Evolutionary conservation across 2,113 vertebrate genomes (phyloP).

Genomic region (Reinhardtius hippoglossoides): DNA sequence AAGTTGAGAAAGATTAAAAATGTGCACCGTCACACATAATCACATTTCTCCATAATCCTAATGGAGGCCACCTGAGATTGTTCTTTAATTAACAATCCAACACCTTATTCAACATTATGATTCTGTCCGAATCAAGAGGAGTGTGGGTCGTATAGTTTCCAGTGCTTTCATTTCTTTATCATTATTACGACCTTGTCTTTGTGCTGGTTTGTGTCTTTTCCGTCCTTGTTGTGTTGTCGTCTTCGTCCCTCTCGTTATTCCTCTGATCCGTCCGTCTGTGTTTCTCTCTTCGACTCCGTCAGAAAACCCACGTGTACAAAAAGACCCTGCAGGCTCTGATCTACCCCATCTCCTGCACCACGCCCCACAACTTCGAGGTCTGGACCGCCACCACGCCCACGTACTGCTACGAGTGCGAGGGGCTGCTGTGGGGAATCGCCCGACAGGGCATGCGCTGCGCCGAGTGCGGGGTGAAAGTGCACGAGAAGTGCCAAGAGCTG

Average conservation of each 20-base stretch:
- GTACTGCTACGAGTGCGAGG: constrained; percentile 98
- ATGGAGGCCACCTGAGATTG: fast-evolving
- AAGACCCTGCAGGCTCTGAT: constrained; percentile 98
- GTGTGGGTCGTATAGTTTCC: too few relatives aligned
- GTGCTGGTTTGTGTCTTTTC: background rate
- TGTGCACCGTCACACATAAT: background rate
- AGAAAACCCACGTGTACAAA: constrained; percentile 97
- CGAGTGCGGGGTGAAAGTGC: constrained; percentile 97
- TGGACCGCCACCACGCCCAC: constrained; percentile 97
- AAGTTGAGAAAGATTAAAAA: constrained; percentile 5
- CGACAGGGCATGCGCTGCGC: constrained; percentile 96
- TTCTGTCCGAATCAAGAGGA: background rate
- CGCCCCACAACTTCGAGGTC: constrained; percentile 96
- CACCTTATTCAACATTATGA: background rate
- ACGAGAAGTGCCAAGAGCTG: constrained; percentile 98
- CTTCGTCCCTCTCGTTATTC: background rate
- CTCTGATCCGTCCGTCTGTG: background rate
- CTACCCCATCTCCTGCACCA: constrained; percentile 98
- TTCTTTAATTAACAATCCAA: background rate
- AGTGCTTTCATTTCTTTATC: background rate
- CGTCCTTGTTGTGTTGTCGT: background rate
- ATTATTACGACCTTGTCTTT: background rate
- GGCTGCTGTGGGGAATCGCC: constrained; percentile 96
- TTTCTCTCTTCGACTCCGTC: constrained; percentile 19
- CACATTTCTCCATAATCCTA: constrained; percentile 2